Evolutionary conservation across 2,797 vertebrate species (phyloP).

Genomic region (Ataeniobius toweri): DNA sequence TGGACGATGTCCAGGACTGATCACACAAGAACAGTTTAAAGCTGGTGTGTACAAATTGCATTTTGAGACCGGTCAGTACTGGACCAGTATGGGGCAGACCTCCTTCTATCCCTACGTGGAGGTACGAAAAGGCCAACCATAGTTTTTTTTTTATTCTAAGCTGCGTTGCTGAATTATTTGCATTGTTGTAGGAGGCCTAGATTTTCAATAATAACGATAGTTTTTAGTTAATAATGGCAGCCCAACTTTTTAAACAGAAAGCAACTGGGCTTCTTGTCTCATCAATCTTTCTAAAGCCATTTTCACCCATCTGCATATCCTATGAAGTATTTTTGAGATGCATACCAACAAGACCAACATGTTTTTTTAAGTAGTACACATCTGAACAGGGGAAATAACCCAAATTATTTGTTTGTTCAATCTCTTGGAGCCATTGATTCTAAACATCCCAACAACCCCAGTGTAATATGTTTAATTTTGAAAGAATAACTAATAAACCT

Average conservation of each 20-base stretch:
- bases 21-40: slow-evolving; percentile 73
- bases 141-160: neutral
- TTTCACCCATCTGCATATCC: neutral
- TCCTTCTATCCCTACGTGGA: slow-evolving; percentile 92
- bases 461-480: neutral
- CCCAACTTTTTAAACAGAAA: neutral
- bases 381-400: neutral
- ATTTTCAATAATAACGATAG: neutral
- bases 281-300: neutral
- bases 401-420: neutral
- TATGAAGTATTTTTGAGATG: neutral
- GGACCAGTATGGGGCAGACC: slow-evolving; percentile 80
- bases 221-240: neutral
- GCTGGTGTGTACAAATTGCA: slow-evolving; percentile 88
- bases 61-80: slow-evolving; percentile 89
- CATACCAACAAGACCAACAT: neutral
- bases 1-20: slow-evolving; percentile 84
- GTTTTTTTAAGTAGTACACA: neutral
- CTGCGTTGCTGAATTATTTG: neutral
- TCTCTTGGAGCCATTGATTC: neutral
- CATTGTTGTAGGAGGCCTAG: neutral
- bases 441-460: neutral
- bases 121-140: slow-evolving; percentile 72
- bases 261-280: neutral
- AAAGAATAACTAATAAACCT: neutral